Percentiles rank a stretch among this genome's conserved stretches.
Conservation (phyloP, 2,888 invertebrate species). For the Cryptocephalus primarius region DNA sequence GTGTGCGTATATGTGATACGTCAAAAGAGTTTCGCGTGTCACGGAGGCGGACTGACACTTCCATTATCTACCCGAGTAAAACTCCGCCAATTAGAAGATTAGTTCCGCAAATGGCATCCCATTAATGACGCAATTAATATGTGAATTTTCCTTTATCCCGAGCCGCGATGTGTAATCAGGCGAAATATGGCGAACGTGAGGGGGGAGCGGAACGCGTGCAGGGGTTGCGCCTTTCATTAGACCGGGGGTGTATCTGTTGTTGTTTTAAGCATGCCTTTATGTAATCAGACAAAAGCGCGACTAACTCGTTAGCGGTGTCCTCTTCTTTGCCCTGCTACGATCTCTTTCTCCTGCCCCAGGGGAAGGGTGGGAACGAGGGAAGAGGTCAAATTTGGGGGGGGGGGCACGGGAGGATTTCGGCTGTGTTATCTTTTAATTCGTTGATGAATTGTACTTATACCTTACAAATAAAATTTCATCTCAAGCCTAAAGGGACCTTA, state of each 20-base stretch:
- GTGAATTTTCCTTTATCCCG: slow-evolving; percentile 29
- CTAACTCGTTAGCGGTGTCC: slow-evolving; percentile 26
- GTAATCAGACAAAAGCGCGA: slow-evolving; percentile 39
- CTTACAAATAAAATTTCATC: too few species aligned
- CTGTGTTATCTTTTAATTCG: too few species aligned
- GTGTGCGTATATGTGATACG: too few species aligned
- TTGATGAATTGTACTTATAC: too few species aligned
- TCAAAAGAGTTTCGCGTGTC: too few species aligned
- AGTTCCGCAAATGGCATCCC: slow-evolving; percentile 26
- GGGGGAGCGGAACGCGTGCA: slow-evolving; percentile 8
- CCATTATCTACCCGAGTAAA: slow-evolving; percentile 7
- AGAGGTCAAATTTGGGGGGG: too few species aligned
- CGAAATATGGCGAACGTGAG: slow-evolving; percentile 24
- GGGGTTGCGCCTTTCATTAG: slow-evolving; percentile 35
- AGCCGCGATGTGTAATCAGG: slow-evolving; percentile 28
- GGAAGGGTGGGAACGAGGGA: too few species aligned
- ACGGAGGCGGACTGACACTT: background rate
- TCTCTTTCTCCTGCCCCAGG: too few species aligned
- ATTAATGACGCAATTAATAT: slow-evolving; percentile 32
- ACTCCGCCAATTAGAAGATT: slow-evolving; percentile 28
- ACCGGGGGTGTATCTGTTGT: slow-evolving; percentile 37
- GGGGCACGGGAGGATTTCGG: too few species aligned
- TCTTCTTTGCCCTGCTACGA: background rate
- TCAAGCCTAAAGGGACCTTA: too few species aligned
- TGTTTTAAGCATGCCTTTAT: slow-evolving; percentile 41